phyloP scores from a whole-genome alignment of 2,113 vertebrate genomes.

The Orcinus orca region DNA sequence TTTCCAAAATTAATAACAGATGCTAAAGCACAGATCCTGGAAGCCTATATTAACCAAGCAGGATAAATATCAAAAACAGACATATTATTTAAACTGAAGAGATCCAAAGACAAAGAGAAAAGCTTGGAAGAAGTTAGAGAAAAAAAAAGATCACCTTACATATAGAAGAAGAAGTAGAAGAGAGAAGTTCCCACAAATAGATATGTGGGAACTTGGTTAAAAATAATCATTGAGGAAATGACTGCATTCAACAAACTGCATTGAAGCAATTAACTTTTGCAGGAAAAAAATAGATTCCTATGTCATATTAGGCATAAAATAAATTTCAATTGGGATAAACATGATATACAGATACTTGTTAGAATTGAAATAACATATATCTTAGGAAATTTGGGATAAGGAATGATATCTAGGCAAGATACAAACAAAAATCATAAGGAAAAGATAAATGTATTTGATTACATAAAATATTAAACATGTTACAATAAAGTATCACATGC shows the following conservation, averaged over 20 bases:
- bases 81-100: not conserved
- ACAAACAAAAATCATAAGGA: not conserved
- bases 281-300: not conserved
- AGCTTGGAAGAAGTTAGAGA: not conserved
- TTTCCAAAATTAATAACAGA: not conserved
- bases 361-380: not conserved
- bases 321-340: not conserved
- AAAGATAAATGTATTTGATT: not conserved
- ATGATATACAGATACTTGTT: not conserved
- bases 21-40: not conserved
- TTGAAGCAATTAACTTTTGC: not conserved
- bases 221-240: not conserved
- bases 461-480: not conserved
- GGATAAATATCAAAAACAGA: not conserved
- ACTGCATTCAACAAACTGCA: not conserved
- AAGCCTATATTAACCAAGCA: not conserved
- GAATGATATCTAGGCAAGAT: not conserved
- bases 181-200: not conserved
- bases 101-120: not conserved
- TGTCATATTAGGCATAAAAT: not conserved
- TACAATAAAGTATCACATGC: not conserved
- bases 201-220: not conserved
- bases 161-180: not conserved
- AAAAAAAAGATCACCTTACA: not conserved
- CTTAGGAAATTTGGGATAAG: not conserved